Percentiles rank a stretch among this genome's conserved stretches.
These are phyloP conservation scores for Drosophila erecta DNA, from an alignment of 1,140 invertebrate species.

Conservation along the genomic window DNA sequence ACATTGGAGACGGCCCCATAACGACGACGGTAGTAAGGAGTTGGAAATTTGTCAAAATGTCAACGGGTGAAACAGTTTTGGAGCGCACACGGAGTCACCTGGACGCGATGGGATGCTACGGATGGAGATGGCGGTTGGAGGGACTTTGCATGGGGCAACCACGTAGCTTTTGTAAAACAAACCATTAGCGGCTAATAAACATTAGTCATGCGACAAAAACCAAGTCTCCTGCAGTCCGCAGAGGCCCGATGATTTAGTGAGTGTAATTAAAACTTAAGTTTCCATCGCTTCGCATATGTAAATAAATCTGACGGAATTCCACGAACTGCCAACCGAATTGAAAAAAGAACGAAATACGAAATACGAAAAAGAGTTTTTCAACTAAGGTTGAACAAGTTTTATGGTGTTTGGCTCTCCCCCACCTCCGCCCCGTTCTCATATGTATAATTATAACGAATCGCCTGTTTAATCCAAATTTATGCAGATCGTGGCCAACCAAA, in stretches of 20 bases:
- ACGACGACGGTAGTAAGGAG: slow-evolving; percentile 61
- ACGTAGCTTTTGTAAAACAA: slow-evolving; percentile 84
- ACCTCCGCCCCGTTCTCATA: neutral
- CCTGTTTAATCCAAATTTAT: slow-evolving; percentile 77
- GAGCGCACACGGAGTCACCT: slow-evolving; percentile 10
- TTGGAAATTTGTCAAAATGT: slow-evolving; percentile 84
- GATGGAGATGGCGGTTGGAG: neutral
- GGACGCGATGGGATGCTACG: slow-evolving; percentile 8
- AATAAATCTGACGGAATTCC: slow-evolving; percentile 76
- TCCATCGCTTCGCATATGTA: slow-evolving; percentile 74
- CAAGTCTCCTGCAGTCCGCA: slow-evolving; percentile 13
- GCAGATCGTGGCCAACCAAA: slow-evolving; percentile 45
- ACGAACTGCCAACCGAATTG: slow-evolving; percentile 55
- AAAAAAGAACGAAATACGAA: slow-evolving; percentile 31
- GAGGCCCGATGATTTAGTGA: slow-evolving; percentile 78
- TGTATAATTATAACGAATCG: slow-evolving; percentile 62
- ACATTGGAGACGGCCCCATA: slow-evolving; percentile 47
- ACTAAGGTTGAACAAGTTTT: slow-evolving; percentile 72
- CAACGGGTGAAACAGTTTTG: slow-evolving; percentile 84
- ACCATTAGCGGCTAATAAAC: slow-evolving; percentile 85
- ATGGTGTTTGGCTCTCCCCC: slow-evolving; percentile 11
- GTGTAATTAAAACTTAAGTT: slow-evolving; percentile 80
- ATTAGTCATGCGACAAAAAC: slow-evolving; percentile 81
- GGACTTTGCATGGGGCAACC: slow-evolving; percentile 30
- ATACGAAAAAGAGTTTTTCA: slow-evolving; percentile 46